A percentile compares a stretch with the other conserved stretches of the same genome.
Evolutionary conservation across 2,797 vertebrate species (phyloP).

Genomic region (Cygnus olor): DNA sequence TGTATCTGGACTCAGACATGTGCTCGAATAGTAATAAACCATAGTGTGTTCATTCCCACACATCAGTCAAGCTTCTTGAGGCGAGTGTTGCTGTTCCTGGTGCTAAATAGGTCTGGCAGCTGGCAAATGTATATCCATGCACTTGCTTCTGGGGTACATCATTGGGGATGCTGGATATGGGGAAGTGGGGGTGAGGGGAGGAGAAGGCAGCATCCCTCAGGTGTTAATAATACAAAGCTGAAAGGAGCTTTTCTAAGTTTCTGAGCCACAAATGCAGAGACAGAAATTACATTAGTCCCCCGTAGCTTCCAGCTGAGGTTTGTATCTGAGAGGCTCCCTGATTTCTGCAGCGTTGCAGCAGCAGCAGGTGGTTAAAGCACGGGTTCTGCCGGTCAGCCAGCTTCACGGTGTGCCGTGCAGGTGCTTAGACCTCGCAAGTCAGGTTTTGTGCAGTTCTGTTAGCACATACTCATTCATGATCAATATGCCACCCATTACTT

Average conservation of each 20-base stretch:
- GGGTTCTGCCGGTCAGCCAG: background rate
- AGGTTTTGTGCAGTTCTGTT: background rate
- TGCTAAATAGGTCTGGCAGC: too few species aligned
- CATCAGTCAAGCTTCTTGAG: background rate
- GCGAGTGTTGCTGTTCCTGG: background rate
- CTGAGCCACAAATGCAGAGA: background rate
- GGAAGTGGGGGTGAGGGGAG: background rate
- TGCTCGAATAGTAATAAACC: background rate
- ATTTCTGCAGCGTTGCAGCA: background rate
- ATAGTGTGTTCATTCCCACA: background rate
- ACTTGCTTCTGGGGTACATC: background rate
- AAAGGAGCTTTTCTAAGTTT: background rate
- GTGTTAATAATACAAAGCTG: background rate
- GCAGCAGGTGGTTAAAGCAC: background rate
- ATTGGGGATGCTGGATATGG: background rate
- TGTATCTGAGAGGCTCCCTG: background rate
- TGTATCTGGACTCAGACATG: background rate
- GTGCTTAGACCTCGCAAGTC: background rate
- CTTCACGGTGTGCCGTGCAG: background rate
- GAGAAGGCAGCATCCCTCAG: background rate
- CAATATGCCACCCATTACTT: background rate
- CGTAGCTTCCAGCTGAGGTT: background rate
- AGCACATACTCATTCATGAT: background rate
- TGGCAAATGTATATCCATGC: background rate
- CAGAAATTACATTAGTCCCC: background rate